Conservation (phyloP, 2,113 vertebrate genomes). For the Amphiprion percula region DNA sequence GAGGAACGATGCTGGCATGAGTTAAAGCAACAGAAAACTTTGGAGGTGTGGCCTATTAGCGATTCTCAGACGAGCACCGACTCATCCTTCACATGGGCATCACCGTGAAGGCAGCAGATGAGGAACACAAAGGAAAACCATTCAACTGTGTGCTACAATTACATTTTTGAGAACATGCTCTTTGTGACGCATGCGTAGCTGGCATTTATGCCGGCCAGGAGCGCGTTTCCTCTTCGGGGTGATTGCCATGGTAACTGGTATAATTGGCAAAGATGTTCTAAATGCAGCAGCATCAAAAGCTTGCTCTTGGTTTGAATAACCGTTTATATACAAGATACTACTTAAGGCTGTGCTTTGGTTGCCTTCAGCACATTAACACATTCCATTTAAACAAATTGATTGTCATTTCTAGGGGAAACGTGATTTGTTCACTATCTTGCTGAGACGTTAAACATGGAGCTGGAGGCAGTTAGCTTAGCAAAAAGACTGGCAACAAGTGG, state of each 20-base stretch:
- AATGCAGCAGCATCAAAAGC: conserved; percentile 26
- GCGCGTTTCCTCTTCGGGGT: not conserved
- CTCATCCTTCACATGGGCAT: not conserved
- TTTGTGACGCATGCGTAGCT: not conserved
- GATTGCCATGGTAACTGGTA: conserved; percentile 62
- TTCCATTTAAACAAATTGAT: too few relatives aligned
- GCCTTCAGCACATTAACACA: not conserved
- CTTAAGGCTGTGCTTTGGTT: not conserved
- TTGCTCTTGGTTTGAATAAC: not conserved
- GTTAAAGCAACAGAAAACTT: not conserved
- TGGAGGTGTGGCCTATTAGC: not conserved
- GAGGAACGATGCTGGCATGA: not conserved
- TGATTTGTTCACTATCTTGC: not conserved
- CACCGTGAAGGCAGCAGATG: not conserved
- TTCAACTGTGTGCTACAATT: not conserved
- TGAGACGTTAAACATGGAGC: too few relatives aligned
- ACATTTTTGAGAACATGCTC: conserved; percentile 15
- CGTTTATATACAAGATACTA: not conserved
- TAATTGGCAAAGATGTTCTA: conserved; percentile 22
- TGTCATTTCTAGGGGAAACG: not conserved
- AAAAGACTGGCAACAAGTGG: not conserved
- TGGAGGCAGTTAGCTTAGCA: not conserved
- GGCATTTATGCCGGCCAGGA: conserved; percentile 23
- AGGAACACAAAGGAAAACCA: not conserved
- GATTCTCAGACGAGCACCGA: not conserved